Conservation (phyloP, 2,888 invertebrate genomes). For the Alsophila aescularia region DNA sequence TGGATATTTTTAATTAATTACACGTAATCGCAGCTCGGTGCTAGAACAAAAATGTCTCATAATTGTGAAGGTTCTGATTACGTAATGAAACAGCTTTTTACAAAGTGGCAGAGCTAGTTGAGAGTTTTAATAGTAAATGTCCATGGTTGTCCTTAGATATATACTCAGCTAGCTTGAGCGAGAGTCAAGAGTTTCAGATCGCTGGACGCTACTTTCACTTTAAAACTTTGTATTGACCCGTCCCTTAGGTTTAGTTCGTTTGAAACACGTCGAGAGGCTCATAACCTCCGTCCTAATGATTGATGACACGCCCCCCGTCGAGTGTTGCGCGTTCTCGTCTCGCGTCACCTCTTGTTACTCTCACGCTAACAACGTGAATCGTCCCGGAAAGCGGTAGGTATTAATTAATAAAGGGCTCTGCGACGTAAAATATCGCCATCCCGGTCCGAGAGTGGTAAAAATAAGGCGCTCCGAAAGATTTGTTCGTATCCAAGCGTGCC, state of each 20-base stretch:
- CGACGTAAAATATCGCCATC: conserved; percentile 25
- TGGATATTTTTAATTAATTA: background rate
- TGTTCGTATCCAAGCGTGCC: conserved; percentile 32
- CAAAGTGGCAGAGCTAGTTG: too few species aligned
- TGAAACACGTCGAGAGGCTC: conserved; percentile 1
- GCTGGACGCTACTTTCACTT: background rate
- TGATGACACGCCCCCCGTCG: background rate
- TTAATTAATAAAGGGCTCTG: conserved; percentile 42
- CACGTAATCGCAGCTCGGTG: background rate
- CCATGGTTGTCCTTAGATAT: background rate
- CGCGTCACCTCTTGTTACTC: background rate
- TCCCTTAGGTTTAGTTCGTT: background rate
- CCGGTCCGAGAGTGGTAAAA: conserved; percentile 19
- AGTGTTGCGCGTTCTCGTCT: background rate
- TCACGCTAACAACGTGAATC: conserved; percentile 11
- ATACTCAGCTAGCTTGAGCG: background rate
- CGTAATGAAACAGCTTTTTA: too few species aligned
- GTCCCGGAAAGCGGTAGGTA: conserved; percentile 19
- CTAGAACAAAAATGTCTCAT: background rate
- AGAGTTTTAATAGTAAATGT: too few species aligned
- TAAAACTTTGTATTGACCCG: conserved; percentile 1
- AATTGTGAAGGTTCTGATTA: too few species aligned
- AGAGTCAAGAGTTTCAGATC: background rate
- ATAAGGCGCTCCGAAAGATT: conserved; percentile 33
- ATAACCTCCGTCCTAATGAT: conserved; percentile 18